Conservation (phyloP, 2,113 vertebrate genomes). For the Ifrita kowaldi region DNA sequence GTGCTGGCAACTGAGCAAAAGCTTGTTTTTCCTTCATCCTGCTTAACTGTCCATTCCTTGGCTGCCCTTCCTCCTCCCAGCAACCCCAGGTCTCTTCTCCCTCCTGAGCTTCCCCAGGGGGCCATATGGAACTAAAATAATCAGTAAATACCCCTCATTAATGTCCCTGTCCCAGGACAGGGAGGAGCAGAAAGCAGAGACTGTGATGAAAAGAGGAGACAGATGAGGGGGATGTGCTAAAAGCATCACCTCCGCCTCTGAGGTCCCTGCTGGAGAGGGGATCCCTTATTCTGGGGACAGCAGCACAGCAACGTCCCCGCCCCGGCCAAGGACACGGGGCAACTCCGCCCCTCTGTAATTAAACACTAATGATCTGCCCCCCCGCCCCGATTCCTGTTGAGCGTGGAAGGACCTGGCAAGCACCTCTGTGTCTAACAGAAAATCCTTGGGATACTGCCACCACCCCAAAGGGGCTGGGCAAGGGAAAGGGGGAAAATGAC, state of each 20-base stretch:
- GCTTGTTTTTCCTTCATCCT: not conserved
- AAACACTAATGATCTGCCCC: not conserved
- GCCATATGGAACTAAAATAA: not conserved
- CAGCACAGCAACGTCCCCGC: not conserved
- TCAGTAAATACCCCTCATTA: not conserved
- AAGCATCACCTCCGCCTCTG: not conserved
- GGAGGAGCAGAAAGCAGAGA: not conserved
- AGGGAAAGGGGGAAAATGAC: not conserved
- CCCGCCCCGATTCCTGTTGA: not conserved
- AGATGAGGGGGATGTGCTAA: not conserved
- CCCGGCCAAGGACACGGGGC: accelerated
- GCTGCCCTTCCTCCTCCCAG: not conserved
- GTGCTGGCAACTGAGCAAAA: not conserved
- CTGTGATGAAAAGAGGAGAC: not conserved
- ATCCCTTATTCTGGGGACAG: not conserved
- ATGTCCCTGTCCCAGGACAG: not conserved
- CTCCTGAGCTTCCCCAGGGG: too few relatives aligned
- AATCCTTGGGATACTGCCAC: not conserved
- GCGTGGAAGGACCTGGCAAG: not conserved
- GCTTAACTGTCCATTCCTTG: not conserved
- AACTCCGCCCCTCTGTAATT: not conserved
- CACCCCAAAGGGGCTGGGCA: not conserved
- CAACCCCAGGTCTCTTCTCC: not conserved
- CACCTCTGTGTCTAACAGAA: not conserved
- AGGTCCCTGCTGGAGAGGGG: accelerated